phyloP scores from a whole-genome alignment of 2,888 invertebrate species.

The Tenodera sinensis region DNA sequence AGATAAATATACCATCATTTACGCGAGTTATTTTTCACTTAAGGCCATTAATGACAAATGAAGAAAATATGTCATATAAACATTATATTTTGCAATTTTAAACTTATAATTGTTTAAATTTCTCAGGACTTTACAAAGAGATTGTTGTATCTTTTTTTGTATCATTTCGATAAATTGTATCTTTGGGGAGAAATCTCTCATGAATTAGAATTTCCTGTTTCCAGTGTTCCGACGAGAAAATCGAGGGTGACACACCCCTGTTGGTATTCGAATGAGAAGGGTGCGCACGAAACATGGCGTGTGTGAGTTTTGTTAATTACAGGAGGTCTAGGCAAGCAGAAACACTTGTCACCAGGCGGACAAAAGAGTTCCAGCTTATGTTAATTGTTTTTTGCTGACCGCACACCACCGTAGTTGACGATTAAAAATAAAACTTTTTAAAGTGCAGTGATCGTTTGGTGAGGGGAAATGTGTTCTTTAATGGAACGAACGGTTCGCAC shows the following conservation, averaged over 20 bases:
- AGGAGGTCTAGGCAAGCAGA: background rate
- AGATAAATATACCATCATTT: no score
- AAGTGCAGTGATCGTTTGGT: background rate
- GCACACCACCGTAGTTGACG: background rate
- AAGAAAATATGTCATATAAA: no score
- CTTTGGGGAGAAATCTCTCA: background rate
- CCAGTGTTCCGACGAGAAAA: no score
- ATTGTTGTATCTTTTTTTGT: no score
- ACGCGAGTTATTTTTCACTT: no score
- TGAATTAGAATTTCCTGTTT: background rate
- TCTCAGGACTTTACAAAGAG: no score
- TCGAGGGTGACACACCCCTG: background rate
- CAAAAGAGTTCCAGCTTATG: background rate
- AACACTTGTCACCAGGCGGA: background rate
- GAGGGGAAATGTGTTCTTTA: background rate
- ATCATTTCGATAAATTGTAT: background rate
- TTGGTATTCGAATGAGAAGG: background rate
- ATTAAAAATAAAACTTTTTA: background rate
- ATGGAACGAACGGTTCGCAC: background rate
- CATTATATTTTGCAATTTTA: no score
- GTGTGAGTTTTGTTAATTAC: slow-evolving; percentile 2
- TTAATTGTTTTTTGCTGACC: slow-evolving; percentile 5
- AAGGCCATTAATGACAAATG: no score
- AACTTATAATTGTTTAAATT: no score
- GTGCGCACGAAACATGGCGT: background rate